phyloP scores from a whole-genome alignment of 2,113 vertebrate genomes.

The Fregetta grallaria region DNA sequence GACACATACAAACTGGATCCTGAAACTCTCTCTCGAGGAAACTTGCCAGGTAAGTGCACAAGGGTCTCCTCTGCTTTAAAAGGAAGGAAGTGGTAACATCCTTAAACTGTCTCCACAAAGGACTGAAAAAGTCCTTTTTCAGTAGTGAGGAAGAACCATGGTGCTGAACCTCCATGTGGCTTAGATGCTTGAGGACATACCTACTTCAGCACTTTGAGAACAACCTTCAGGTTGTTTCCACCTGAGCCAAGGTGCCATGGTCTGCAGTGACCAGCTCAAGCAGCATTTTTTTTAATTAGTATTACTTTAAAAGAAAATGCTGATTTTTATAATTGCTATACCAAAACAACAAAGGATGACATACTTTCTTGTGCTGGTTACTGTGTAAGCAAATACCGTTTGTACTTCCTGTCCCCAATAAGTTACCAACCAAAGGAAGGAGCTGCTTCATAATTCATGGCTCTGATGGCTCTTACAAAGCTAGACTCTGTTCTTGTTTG shows the following conservation, averaged over 20 bases:
- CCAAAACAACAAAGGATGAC: not conserved
- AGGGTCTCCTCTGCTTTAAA: not conserved
- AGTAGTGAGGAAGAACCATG: not conserved
- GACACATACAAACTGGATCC: conserved; percentile 95
- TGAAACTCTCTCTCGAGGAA: conserved; percentile 88
- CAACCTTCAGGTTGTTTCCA: not conserved
- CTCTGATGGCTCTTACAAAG: not conserved
- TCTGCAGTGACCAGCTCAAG: not conserved
- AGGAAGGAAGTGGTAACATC: not conserved
- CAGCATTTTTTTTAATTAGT: no score
- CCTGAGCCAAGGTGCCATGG: fast-evolving
- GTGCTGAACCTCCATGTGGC: fast-evolving
- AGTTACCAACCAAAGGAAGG: fast-evolving
- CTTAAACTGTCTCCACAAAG: not conserved
- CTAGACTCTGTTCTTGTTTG: not conserved
- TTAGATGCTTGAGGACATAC: fast-evolving
- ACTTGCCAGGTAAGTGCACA: conserved; percentile 83
- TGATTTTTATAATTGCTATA: fast-evolving
- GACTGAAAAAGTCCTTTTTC: not conserved
- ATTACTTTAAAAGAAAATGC: not conserved
- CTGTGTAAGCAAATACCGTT: not conserved
- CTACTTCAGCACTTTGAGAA: not conserved
- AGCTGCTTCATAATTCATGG: not conserved
- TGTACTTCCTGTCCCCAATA: not conserved
- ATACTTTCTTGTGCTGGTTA: not conserved